Evolutionary conservation across 2,888 invertebrate genomes (phyloP).

Genomic region (Apamea anceps): DNA sequence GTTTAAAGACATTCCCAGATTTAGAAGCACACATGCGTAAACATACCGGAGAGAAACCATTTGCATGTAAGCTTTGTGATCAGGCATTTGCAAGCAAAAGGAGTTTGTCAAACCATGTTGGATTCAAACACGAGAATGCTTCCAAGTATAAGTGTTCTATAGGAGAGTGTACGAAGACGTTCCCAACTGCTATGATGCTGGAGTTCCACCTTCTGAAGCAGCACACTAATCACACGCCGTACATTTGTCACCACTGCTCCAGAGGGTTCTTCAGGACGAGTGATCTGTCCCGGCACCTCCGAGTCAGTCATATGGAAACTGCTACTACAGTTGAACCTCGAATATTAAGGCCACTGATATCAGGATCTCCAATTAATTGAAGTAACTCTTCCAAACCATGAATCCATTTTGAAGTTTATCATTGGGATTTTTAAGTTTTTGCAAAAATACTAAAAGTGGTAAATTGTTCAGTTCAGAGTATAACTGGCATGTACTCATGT

Average conservation of each 20-base stretch:
- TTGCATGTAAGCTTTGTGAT: conserved; percentile 81
- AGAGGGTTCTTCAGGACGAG: conserved; percentile 84
- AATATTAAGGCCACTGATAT: conserved; percentile 31
- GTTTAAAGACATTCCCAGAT: conserved; percentile 89
- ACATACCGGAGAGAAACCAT: conserved; percentile 90
- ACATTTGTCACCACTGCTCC: conserved; percentile 84
- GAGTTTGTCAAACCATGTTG: conserved; percentile 83
- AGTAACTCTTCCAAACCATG: neutral
- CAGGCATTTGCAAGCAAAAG: conserved; percentile 80
- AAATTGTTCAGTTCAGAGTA: neutral
- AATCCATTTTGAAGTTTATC: neutral
- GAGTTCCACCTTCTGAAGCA: conserved; percentile 86
- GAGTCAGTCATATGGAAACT: conserved; percentile 81
- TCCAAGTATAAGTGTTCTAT: conserved; percentile 85
- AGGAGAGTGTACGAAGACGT: conserved; percentile 82
- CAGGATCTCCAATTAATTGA: conserved; percentile 43
- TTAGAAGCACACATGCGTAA: conserved; percentile 90
- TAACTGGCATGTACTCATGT: neutral
- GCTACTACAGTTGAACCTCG: conserved; percentile 36
- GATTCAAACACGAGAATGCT: conserved; percentile 84
- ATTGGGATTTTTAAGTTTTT: conserved; percentile 3
- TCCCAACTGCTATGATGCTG: conserved; percentile 84
- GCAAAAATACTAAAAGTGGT: neutral
- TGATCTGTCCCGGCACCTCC: conserved; percentile 84
- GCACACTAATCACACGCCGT: conserved; percentile 86